Evolutionary conservation across 2,888 invertebrate genomes (phyloP), one percentile per base, ranked within the genome.

Genomic region (Hirtodrosophila trivittata): DNA sequence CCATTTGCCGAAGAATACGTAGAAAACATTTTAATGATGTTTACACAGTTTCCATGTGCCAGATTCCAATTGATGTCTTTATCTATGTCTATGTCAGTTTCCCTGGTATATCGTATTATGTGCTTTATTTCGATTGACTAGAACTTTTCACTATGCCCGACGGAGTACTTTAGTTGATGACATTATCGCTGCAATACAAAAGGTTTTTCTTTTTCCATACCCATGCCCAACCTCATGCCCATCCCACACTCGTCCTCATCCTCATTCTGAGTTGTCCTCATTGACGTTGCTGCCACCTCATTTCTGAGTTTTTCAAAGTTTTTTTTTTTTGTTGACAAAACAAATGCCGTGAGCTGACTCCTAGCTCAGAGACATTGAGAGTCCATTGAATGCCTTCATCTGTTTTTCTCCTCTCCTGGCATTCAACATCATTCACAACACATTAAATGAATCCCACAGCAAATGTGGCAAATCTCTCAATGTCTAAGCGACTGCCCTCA

Each of bases 141-240:
- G 83, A 78, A 78, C 72, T 78, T 78, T 78, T 80, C 74, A 71
- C 70, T 81, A 84, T 77, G 67, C 84, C 84, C 78, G 64, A 67
- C 65, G 85, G 83, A 82, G 83, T 85, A 78, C 75, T 85, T 82
- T 74, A 75, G 68, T 66, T 82, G 76, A 82, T 82, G 85, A 82
- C 78, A 82, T 85, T 82, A 78, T 76, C 78, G 75, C 74, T 77
- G 65, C 66, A 67, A 66, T 70, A 80, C 81, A 84, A 81, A 80
- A 84, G 68, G 55, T 62, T 71, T 68, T 64, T 66, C 16, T 26
- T 33, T 43, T 32, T 46, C 12, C 39, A 35, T 41, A 28, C 21
- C 32, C 56, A 52, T 57, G 18, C 46, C 10, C 54, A 39, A 21
- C 25, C 26, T 10, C 18, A 10, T 30, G 9, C 21, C 45, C 30